Evolutionary conservation across 2,113 vertebrate genomes (phyloP).

Genomic region (Sprattus sprattus): DNA sequence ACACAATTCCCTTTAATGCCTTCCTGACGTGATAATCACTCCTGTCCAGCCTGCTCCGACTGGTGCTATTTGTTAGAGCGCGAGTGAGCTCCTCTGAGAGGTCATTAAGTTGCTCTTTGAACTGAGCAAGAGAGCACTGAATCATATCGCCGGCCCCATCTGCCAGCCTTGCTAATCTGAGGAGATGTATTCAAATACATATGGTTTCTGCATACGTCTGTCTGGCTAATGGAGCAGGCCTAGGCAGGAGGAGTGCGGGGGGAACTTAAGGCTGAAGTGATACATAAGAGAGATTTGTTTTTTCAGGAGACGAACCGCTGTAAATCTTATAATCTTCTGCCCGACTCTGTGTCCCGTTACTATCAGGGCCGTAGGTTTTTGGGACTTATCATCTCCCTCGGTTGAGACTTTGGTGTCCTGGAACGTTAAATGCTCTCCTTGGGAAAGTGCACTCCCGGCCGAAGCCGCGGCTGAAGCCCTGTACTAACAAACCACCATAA

Average conservation of each 20-base stretch:
- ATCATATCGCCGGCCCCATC: slow-evolving; percentile 66
- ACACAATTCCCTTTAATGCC: slow-evolving; percentile 16
- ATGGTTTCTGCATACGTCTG: slow-evolving; percentile 62
- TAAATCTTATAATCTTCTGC: neutral
- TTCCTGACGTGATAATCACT: slow-evolving; percentile 56
- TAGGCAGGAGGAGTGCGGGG: slow-evolving; percentile 41
- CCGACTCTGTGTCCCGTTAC: neutral
- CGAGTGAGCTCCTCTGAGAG: slow-evolving; percentile 59
- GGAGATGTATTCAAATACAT: slow-evolving; percentile 37
- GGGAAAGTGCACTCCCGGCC: neutral
- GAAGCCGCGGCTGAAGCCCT: neutral
- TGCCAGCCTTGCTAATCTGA: slow-evolving; percentile 62
- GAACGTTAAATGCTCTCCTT: neutral
- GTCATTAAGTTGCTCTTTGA: slow-evolving; percentile 68
- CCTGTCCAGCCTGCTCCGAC: slow-evolving; percentile 46
- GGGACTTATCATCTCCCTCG: neutral
- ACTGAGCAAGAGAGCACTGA: slow-evolving; percentile 64
- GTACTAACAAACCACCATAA: neutral
- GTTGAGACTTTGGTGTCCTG: neutral
- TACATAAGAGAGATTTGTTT: neutral
- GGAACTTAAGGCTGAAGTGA: slow-evolving; percentile 39
- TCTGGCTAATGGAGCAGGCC: slow-evolving; percentile 53
- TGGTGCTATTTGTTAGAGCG: slow-evolving; percentile 61
- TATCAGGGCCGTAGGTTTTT: neutral
- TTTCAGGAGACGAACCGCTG: neutral